phyloP scores from a whole-genome alignment of 2,888 invertebrate species.

The Falcaria lacertinaria region DNA sequence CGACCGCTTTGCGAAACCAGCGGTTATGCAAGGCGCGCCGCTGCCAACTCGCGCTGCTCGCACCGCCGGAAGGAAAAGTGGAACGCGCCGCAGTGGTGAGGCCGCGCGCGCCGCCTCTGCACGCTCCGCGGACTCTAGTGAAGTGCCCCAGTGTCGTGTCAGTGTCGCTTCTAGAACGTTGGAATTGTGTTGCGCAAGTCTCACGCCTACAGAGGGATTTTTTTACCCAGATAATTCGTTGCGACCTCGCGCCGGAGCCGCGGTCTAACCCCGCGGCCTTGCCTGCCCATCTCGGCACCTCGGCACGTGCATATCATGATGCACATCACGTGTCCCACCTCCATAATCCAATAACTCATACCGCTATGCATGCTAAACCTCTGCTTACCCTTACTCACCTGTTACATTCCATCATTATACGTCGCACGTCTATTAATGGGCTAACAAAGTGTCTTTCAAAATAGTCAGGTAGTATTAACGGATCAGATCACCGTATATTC shows the following conservation, averaged over 20 bases:
- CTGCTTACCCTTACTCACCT: constrained; percentile 6
- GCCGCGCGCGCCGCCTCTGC: constrained; percentile 72
- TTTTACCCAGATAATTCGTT: constrained; percentile 67
- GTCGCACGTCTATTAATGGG: not conserved
- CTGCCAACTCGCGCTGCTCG: constrained; percentile 74
- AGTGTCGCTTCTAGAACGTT: constrained; percentile 76
- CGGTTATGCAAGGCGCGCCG: constrained; percentile 77
- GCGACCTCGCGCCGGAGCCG: constrained; percentile 39
- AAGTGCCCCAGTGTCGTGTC: constrained; percentile 73
- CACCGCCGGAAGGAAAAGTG: constrained; percentile 77
- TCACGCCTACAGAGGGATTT: constrained; percentile 71
- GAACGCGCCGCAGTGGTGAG: constrained; percentile 75
- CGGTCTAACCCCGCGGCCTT: constrained; percentile 41
- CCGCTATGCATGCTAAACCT: constrained; percentile 34
- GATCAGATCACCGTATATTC: not conserved
- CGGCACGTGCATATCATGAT: constrained; percentile 44
- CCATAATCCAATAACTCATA: constrained; percentile 36
- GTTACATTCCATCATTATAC: not conserved
- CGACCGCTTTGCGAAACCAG: constrained; percentile 76
- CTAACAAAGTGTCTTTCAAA: not conserved
- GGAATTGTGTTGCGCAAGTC: constrained; percentile 74
- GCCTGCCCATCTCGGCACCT: constrained; percentile 30
- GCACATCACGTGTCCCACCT: constrained; percentile 43
- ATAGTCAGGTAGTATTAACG: not conserved
- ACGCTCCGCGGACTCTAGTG: constrained; percentile 67